Percentiles rank a stretch among this genome's conserved stretches.
Evolutionary conservation across 2,888 invertebrate genomes (phyloP).

Genomic region (Orthonevra nobilis): DNA sequence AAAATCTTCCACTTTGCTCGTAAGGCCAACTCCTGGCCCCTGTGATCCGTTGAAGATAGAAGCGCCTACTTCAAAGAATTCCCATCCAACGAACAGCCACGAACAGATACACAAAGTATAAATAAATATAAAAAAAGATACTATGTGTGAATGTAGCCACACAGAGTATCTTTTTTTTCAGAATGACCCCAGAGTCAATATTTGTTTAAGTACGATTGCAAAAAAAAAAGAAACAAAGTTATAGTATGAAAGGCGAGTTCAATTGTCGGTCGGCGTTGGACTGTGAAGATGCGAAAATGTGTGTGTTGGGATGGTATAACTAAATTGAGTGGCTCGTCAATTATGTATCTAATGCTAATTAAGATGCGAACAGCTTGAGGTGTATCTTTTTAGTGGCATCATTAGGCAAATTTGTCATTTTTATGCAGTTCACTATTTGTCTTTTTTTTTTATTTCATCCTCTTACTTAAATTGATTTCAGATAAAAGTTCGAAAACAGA

Average conservation of each 20-base stretch:
- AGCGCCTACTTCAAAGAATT: constrained; percentile 64
- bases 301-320: neutral
- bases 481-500: too few relatives aligned
- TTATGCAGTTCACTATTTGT: too few relatives aligned
- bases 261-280: constrained; percentile 32
- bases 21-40: neutral
- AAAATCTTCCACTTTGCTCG: constrained; percentile 46
- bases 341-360: constrained; percentile 24
- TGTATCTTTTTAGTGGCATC: too few relatives aligned
- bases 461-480: too few relatives aligned
- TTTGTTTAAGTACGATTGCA: constrained; percentile 40
- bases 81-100: constrained; percentile 6
- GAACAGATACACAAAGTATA: constrained; percentile 32
- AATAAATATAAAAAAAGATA: constrained; percentile 26
- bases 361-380: neutral
- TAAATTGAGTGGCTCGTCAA: constrained; percentile 12
- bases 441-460: too few relatives aligned
- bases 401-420: too few relatives aligned
- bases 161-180: constrained; percentile 26
- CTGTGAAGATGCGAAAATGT: constrained; percentile 1
- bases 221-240: constrained; percentile 11
- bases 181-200: constrained; percentile 56
- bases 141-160: neutral
- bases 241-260: constrained; percentile 27
- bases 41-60: constrained; percentile 8